Evolutionary conservation across 2,888 invertebrate species (phyloP), one percentile per base, ranked within the genome.

Genomic region (Pachydiplax longipennis): DNA sequence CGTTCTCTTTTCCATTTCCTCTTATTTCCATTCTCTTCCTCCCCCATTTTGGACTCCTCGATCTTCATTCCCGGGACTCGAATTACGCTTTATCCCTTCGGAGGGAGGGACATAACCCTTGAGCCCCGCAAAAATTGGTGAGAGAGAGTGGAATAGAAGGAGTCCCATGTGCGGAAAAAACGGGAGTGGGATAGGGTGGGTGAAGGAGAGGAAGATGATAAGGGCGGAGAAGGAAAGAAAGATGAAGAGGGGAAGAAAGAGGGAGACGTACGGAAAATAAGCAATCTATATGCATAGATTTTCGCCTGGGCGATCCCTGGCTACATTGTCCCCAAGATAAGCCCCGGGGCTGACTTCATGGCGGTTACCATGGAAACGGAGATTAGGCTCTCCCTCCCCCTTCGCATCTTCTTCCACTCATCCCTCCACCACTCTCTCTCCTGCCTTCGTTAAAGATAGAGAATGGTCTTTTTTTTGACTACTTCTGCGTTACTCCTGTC

Each of bases 271-370:
- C 87, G 87, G 87, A 87, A 87, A 87, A 87, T 87, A 87, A 87
- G 87, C 87, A 87, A 87, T 87, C 87, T 87, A 87, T 87, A 87
- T 87, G 87, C 87, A 87, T 87, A 87, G 87, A 87, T 87, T 87
- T 87, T 87, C 87, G 87, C 87, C 87, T 61, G 87, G 87, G 87
- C 87, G 87, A 87, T 87, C 87, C 87, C 61, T 61, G 87, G 87
- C 87, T 87, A 65, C 87, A 87, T 87, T 87, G 87, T 87, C 87
- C 87, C 87, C 87, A 65, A 87, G 87, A 87, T 87, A 87, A 87
- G 87, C 87, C 87, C 87, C 87, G 35, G 87, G 87, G 87, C 87
- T 87, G 87, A 87, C 87, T 87, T 87, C 87, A 87, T 87, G 87
- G 87, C 87, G 87, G 87, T 87, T 87, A n/a, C 87, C 65, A 87